Evolutionary conservation across 2,888 invertebrate genomes (phyloP), one percentile per base, ranked within the genome.

Genomic region (Phengaris alcon): DNA sequence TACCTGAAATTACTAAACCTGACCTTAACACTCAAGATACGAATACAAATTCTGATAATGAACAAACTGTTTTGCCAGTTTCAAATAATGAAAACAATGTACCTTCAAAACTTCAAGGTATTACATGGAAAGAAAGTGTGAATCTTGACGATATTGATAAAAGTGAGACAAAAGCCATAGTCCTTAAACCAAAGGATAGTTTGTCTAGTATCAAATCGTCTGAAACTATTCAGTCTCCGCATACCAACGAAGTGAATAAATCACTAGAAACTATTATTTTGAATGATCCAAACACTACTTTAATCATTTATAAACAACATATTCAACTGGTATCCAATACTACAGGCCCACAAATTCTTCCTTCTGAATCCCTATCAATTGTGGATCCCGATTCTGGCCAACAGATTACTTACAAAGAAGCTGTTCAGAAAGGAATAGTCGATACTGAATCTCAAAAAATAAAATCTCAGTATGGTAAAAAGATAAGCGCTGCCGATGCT

Each of bases 391-490:
- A 90, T 76, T 95, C 96, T 0, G 96, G 97, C 13, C 93, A 95
- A 84, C 94, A 95, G 79, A 93, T 97, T 68, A 93, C 95, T n/a
- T 88, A 97, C 7, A 94, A 94, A 52, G 97, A 98, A 85, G 99
- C 99, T 0, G 94, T 98, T 57, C 87, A 94, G 10, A 95, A 95
- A 80, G 96, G 97, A 73, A 94, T 97, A 74, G 93, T 98, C 72
- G 96, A 98, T 88, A 94, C 95, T 75, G 90, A 95, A 75, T 95
- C 95, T 0, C 96, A 95, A 4, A 94, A 96, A 77, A 94, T 97
- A 74, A 94, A 93, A 79, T 95, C 96, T 82, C 93, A 94, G 79
- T 88, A 94, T 0, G 96, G 96, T 4, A 94, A 95, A 70, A 95
- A 94, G 80, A 95, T 97, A 22, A 95, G 95, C 75, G 88, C 97